These are phyloP conservation scores for Cyrtorhinus lividipennis DNA, from an alignment of 1,140 invertebrate genomes.

Conservation along the genomic window DNA sequence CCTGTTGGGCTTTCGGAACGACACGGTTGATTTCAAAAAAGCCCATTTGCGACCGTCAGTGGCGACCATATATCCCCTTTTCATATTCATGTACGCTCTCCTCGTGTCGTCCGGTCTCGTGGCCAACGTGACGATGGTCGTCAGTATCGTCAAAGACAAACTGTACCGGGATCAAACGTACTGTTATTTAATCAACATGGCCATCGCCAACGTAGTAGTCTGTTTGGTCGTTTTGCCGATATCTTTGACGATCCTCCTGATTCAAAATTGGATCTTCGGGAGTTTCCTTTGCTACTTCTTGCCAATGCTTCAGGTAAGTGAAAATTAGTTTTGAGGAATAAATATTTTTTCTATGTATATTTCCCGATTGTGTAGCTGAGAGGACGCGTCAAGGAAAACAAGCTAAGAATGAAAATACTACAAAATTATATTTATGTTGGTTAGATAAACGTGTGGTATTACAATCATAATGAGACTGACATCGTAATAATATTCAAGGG, in stretches of 20 bases:
- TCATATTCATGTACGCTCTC: conserved; percentile 45
- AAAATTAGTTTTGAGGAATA: too few species aligned
- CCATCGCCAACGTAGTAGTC: conserved; percentile 50
- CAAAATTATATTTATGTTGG: too few species aligned
- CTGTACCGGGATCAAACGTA: conserved; percentile 47
- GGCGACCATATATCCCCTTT: conserved; percentile 41
- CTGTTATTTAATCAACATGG: conserved; percentile 49
- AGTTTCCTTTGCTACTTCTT: conserved; percentile 57
- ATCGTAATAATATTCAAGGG: too few species aligned
- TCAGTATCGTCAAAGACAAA: conserved; percentile 41
- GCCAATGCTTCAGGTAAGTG: conserved; percentile 59
- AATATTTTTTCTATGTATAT: not conserved
- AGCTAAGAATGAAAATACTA: too few species aligned
- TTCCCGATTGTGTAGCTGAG: too few species aligned
- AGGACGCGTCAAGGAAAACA: too few species aligned
- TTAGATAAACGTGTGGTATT: too few species aligned
- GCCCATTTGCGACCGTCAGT: conserved; percentile 34
- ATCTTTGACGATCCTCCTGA: conserved; percentile 46
- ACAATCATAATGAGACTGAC: too few species aligned
- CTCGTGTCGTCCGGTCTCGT: conserved; percentile 40
- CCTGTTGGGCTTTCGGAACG: conserved; percentile 27
- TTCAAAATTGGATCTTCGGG: conserved; percentile 60
- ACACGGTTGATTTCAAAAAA: conserved; percentile 31
- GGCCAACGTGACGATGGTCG: conserved; percentile 42
- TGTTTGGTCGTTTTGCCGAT: conserved; percentile 50